Evolutionary conservation across 2,797 vertebrate species (phyloP).

Genomic region (Gymnocypris eckloni): DNA sequence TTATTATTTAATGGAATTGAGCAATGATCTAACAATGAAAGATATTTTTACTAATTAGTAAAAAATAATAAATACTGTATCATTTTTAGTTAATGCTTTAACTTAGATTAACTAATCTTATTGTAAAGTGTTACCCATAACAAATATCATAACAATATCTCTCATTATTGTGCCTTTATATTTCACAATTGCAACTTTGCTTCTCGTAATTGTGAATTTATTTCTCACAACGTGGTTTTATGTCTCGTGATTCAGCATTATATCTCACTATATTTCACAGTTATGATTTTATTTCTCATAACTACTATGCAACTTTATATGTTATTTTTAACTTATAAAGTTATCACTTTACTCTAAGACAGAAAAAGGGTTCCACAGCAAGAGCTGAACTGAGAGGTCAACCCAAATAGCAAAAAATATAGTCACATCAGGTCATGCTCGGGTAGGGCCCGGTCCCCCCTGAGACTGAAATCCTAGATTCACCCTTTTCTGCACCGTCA

Average conservation of each 20-base stretch:
- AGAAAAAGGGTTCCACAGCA: not conserved
- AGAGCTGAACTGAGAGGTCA: not conserved
- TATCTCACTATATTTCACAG: not conserved
- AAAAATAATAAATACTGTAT: not conserved
- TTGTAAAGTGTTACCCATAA: not conserved
- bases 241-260: not conserved
- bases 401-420: not conserved
- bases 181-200: not conserved
- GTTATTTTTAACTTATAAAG: not conserved
- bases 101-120: not conserved
- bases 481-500: conserved; percentile 15
- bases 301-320: not conserved
- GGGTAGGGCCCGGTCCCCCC: not conserved
- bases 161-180: not conserved
- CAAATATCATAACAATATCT: not conserved
- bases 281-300: not conserved
- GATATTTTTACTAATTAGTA: not conserved
- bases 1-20: not conserved
- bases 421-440: not conserved
- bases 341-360: not conserved
- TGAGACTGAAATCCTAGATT: conserved; percentile 9
- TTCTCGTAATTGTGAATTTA: not conserved
- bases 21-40: not conserved
- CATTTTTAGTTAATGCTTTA: not conserved
- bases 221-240: not conserved